These are phyloP conservation scores for Collichthys lucidus DNA, from an alignment of 2,113 vertebrate species.

Conservation along the genomic window DNA sequence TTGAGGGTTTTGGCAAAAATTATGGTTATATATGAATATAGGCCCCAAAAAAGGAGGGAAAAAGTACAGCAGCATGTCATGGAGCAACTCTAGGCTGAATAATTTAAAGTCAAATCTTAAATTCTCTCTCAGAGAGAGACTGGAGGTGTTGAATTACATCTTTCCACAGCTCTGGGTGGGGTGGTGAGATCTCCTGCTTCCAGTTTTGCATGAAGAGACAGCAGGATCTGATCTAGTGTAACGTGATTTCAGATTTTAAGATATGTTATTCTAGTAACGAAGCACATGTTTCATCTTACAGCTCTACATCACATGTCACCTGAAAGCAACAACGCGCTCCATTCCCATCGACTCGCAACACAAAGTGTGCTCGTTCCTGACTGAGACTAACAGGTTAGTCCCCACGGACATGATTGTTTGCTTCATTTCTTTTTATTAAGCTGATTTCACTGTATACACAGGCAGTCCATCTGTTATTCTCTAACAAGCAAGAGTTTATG, in stretches of 20 bases:
- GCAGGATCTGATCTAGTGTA: background rate
- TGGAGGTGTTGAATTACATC: background rate
- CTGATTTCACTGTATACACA: background rate
- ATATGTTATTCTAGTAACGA: no score
- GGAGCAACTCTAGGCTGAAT: background rate
- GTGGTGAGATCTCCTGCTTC: background rate
- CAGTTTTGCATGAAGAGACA: background rate
- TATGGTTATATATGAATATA: background rate
- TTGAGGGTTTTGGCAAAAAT: background rate
- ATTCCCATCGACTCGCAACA: conserved; percentile 47
- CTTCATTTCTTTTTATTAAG: background rate
- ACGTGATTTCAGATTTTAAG: background rate
- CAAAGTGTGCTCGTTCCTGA: conserved; percentile 80
- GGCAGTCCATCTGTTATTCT: no score
- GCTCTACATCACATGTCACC: conserved; percentile 76
- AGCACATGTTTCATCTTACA: conserved; percentile 4
- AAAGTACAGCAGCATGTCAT: background rate
- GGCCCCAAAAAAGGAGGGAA: no score
- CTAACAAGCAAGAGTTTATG: no score
- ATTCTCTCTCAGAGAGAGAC: background rate
- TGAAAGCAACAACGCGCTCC: conserved; percentile 62
- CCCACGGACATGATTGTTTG: background rate
- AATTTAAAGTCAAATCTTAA: background rate
- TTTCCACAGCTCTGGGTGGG: background rate
- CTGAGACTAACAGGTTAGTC: conserved; percentile 65